Base-by-base conservation (phyloP, 2,888 invertebrate genomes). In the Rhingia campestris region DNA sequence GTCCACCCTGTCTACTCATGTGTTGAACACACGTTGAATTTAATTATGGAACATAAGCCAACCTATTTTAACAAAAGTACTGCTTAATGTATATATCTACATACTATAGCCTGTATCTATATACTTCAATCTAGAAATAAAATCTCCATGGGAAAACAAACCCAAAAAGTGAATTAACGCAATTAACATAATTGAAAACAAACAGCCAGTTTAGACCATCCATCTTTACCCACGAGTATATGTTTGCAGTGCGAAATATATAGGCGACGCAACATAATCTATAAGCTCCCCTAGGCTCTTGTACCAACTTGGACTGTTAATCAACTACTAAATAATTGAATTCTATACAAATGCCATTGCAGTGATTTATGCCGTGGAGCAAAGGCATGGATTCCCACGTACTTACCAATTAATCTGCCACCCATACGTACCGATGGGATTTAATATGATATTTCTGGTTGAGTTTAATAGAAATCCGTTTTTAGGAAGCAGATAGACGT, bases 121-220 rank as follows among this genome's bases (percentile, higher is more conserved):
- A 7, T 43, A n/a, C 12, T 45, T 45, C 0, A 12, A 6, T 12
- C 4, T 45, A 12, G 12, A 12, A 45, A n/a, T 45, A 12, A 0
- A 45, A 45, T 45, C 35, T 49, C 33, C 43, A 45, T n/a, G 49
- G 5, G 4, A 30, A 9, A 22, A 30, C 10, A 49, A 22, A 49
- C 30, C 4, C 30, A 30, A 30, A 49, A 30, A 10, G 9, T 49
- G 6, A 9, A 7, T 14, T 33, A 2, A 12, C 12, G 10, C 30
- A 53, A 72, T 63, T 72, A 54, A 30, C 61, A 72, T 72, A 72
- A 72, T 61, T 61, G 43, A 72, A 72, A 61, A 22, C 72, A 72
- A 72, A 61, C 43, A 61, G 4, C 10, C 39, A 10, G 12, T 22
- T 9, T n/a, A 22, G 32, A 56, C 9, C n/a, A n/a, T n/a, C 12